These are phyloP conservation scores for Oxyscelio sp. DNA, from an alignment of 2,888 invertebrate genomes.

Conservation along the genomic window DNA sequence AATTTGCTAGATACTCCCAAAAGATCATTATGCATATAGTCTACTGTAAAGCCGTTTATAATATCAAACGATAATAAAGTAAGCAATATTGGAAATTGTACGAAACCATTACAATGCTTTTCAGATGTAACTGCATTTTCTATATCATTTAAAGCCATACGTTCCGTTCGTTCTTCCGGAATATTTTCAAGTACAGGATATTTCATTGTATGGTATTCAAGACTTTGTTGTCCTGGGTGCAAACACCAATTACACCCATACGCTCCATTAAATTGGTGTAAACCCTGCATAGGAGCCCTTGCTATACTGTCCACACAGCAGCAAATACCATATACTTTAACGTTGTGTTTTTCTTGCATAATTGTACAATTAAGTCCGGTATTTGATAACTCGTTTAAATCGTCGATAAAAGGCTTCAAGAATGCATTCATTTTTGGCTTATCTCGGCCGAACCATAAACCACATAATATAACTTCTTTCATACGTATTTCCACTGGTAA, in stretches of 20 bases:
- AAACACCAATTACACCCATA: slow-evolving; percentile 69
- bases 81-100: slow-evolving; percentile 23
- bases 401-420: slow-evolving; percentile 44
- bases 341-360: slow-evolving; percentile 8
- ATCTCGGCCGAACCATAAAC: slow-evolving; percentile 63
- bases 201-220: neutral
- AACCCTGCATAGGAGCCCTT: slow-evolving; percentile 41
- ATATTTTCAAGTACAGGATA: slow-evolving; percentile 25
- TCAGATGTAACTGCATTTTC: slow-evolving; percentile 10
- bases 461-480: slow-evolving; percentile 40
- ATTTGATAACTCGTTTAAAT: slow-evolving; percentile 46
- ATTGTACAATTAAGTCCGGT: slow-evolving; percentile 48
- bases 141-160: neutral
- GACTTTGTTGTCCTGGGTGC: slow-evolving; percentile 37
- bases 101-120: slow-evolving; percentile 28
- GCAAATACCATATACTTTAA: slow-evolving; percentile 42
- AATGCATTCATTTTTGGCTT: slow-evolving; percentile 38
- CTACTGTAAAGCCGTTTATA: slow-evolving; percentile 58
- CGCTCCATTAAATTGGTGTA: slow-evolving; percentile 51
- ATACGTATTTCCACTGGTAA: slow-evolving; percentile 41
- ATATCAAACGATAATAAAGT: slow-evolving; percentile 65
- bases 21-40: slow-evolving; percentile 73
- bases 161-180: neutral
- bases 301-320: slow-evolving; percentile 63
- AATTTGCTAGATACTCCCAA: too few relatives aligned